phyloP scores from a whole-genome alignment of 2,888 invertebrate species.

The Limulus polyphemus region DNA sequence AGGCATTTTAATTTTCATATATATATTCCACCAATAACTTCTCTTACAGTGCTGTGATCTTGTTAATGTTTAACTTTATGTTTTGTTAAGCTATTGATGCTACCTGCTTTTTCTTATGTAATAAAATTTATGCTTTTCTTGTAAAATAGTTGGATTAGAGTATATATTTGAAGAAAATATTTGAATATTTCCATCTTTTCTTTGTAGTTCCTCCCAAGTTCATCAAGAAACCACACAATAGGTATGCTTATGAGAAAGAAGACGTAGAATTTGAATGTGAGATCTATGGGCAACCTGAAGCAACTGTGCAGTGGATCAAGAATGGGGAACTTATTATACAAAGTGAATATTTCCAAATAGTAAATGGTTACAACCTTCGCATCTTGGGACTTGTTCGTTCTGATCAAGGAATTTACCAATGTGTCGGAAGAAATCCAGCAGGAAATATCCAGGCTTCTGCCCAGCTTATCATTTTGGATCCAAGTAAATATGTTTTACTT shows the following conservation, averaged over 20 bases:
- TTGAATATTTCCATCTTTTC: too few relatives aligned
- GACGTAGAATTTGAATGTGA: slow-evolving; percentile 79
- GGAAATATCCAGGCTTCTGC: slow-evolving; percentile 73
- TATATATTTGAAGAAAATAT: too few relatives aligned
- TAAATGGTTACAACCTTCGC: slow-evolving; percentile 45
- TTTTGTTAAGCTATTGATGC: too few relatives aligned
- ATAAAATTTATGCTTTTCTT: too few relatives aligned
- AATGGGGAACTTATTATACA: slow-evolving; percentile 79
- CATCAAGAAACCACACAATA: slow-evolving; percentile 53
- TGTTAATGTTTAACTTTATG: too few relatives aligned
- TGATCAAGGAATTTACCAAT: slow-evolving; percentile 93
- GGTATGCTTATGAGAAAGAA: slow-evolving; percentile 60
- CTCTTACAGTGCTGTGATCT: too few relatives aligned
- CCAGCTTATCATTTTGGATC: slow-evolving; percentile 57
- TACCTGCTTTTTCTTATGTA: too few relatives aligned
- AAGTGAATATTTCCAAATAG: slow-evolving; percentile 71
- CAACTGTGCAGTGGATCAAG: slow-evolving; percentile 76
- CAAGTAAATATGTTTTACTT: slow-evolving; percentile 48
- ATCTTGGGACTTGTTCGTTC: slow-evolving; percentile 76
- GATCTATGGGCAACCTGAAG: slow-evolving; percentile 70
- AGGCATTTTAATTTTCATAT: too few relatives aligned
- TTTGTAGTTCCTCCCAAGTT: slow-evolving; percentile 60
- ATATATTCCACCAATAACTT: too few relatives aligned
- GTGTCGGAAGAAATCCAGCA: slow-evolving; percentile 70
- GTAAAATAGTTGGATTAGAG: too few relatives aligned